phyloP scores from a whole-genome alignment of 2,113 vertebrate genomes.

The Tympanuchus pallidicinctus region DNA sequence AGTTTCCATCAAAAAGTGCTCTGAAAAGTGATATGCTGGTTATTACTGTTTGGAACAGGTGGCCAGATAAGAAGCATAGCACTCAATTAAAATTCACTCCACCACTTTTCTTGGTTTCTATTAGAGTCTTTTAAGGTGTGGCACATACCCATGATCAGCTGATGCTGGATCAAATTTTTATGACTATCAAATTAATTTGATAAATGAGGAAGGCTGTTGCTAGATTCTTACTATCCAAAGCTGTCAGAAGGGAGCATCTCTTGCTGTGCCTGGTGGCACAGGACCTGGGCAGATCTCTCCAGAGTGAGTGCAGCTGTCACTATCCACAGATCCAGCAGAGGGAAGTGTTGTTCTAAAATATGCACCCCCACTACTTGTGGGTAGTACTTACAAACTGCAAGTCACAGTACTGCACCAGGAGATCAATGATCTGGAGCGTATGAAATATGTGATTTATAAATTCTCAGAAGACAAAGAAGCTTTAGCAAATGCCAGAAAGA shows the following conservation, averaged over 20 bases:
- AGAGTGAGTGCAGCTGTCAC: neutral
- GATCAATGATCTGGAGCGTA: neutral
- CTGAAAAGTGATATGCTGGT: neutral
- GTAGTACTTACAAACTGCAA: neutral
- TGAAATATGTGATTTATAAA: neutral
- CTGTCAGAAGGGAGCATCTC: neutral
- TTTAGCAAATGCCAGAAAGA: neutral
- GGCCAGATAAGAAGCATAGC: neutral
- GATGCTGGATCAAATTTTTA: neutral
- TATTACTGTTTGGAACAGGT: neutral
- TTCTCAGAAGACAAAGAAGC: neutral
- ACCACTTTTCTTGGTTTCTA: neutral
- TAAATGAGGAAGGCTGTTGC: neutral
- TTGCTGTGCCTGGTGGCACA: neutral
- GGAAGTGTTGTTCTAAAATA: slow-evolving; percentile 30
- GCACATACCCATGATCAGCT: neutral
- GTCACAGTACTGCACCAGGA: neutral
- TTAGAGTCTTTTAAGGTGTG: neutral
- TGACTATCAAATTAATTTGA: neutral
- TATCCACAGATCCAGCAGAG: slow-evolving; percentile 32
- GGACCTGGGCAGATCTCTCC: neutral
- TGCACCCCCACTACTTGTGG: neutral
- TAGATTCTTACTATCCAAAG: neutral
- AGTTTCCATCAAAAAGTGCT: neutral
- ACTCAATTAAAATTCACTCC: neutral